Percentiles rank a stretch among this genome's conserved stretches.
phyloP scores from a whole-genome alignment of 2,113 vertebrate species.

The Psittacus erithacus region DNA sequence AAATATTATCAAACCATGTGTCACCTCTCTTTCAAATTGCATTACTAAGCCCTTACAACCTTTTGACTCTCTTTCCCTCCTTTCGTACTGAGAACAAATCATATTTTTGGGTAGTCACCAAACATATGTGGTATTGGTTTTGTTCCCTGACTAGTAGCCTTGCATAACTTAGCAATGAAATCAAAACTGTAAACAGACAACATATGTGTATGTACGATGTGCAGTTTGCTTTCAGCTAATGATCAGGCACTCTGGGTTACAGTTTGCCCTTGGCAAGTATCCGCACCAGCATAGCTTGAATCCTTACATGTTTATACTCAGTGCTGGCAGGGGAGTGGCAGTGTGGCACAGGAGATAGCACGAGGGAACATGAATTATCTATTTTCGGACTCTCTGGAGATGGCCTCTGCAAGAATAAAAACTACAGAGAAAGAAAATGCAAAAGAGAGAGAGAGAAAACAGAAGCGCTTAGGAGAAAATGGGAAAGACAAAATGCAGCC shows the following conservation, averaged over 20 bases:
- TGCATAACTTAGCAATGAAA: constrained; percentile 65
- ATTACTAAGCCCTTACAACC: not conserved
- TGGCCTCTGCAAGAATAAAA: not conserved
- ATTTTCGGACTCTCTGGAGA: not conserved
- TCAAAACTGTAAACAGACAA: constrained; percentile 55
- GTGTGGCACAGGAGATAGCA: constrained; percentile 28
- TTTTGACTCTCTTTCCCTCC: not conserved
- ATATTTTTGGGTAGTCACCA: not conserved
- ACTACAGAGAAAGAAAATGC: not conserved
- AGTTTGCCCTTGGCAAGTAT: constrained; percentile 63
- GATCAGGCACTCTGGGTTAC: constrained; percentile 58
- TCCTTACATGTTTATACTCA: constrained; percentile 29
- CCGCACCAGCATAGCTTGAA: constrained; percentile 45
- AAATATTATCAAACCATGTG: constrained; percentile 15
- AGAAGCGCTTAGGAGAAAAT: not conserved
- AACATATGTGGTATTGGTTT: constrained; percentile 42
- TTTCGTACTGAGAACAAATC: not conserved
- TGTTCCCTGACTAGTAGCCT: constrained; percentile 49
- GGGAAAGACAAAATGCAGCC: not conserved
- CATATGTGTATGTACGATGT: constrained; percentile 36
- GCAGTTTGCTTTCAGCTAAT: constrained; percentile 64
- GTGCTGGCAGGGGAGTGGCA: constrained; percentile 25
- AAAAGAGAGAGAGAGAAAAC: not conserved
- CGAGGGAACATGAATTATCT: not conserved
- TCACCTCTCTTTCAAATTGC: not conserved